Base-by-base conservation (phyloP, 1,140 invertebrate species). In the Dryas iulia region DNA sequence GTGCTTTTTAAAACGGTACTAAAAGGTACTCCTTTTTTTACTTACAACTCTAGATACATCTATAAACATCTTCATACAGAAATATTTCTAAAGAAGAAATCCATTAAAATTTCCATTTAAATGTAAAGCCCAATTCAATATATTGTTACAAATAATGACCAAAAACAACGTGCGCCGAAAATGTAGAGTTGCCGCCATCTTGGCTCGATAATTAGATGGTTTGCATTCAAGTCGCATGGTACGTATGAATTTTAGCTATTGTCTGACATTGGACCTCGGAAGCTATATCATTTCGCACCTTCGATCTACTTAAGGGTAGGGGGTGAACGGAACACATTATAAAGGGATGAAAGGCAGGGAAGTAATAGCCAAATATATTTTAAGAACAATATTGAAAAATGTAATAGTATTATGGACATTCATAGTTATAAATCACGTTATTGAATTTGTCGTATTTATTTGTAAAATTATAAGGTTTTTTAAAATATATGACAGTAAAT, bases 281-380 rank as follows among this genome's bases (percentile, higher is more conserved):
- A 86, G 85, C 87, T 91, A 91, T 89, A 91, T 91, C 89, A 91
- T 91, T 90, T 89, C 79, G 81, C 87, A 90, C 86, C 85, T 87
- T 81, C 77, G 58, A 66, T 66, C 58, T 71, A 71, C 69, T 71
- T 71, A 71, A 70, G 69, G 69, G 73, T 66, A 76, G 74, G 74
- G 74, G 73, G 62, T 65, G 62, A 70, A 70, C 57, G 68, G 57
- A 28, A 65, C 62, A 56, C 68, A 65, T 70, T 70, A 70, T 65
- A 28, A 70, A 60, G 57, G 61, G 56, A 56, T 59, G 59, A 39
- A 60, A 61, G 25, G 39, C 39, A 21, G 18, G n/a, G 39, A 10
- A 14, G 18, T 14, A 21, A 47, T 18, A 47, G 39, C 39, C 14
- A 66, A 71, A 71, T 63, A 76, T 80, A 76, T 78, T 73, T 72